A percentile compares a stretch with the other conserved stretches of the same genome.
These are phyloP conservation scores for Autographa pulchrina DNA, from an alignment of 2,888 invertebrate genomes.

Conservation along the genomic window DNA sequence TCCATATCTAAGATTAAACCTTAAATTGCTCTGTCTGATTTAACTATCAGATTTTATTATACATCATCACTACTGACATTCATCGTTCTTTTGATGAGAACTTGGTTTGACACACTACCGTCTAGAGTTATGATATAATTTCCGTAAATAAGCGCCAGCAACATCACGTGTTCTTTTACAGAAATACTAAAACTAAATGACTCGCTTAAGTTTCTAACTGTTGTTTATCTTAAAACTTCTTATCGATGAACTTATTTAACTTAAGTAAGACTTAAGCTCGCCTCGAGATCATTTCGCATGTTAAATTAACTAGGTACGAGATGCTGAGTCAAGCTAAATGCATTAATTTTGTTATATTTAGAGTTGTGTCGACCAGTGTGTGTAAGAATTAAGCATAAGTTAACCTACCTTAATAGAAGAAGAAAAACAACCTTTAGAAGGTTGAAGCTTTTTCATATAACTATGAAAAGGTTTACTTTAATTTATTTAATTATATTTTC, in stretches of 20 bases:
- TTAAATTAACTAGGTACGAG: background rate
- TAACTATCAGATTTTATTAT: too few relatives aligned
- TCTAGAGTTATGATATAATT: slow-evolving; percentile 43
- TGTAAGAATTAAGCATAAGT: too few relatives aligned
- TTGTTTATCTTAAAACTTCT: slow-evolving; percentile 39
- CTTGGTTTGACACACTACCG: background rate
- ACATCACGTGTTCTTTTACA: slow-evolving; percentile 38
- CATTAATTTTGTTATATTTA: too few relatives aligned
- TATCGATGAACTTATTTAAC: slow-evolving; percentile 45
- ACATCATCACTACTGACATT: too few relatives aligned
- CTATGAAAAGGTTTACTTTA: too few relatives aligned
- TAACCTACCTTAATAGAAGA: too few relatives aligned
- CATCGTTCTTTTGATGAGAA: background rate
- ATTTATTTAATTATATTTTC: too few relatives aligned
- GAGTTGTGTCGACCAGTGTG: too few relatives aligned
- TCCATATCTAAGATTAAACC: too few relatives aligned
- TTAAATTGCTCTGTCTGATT: too few relatives aligned
- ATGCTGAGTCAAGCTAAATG: background rate
- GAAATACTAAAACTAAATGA: slow-evolving; percentile 41
- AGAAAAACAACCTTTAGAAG: too few relatives aligned
- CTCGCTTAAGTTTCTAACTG: slow-evolving; percentile 44
- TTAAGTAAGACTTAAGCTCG: slow-evolving; percentile 18
- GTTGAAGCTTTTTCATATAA: too few relatives aligned
- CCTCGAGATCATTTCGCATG: slow-evolving; percentile 1
- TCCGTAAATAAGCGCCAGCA: slow-evolving; percentile 44